Percentiles rank a stretch among this genome's conserved stretches.
phyloP scores from a whole-genome alignment of 2,113 vertebrate genomes.

The Perca schrenkii region DNA sequence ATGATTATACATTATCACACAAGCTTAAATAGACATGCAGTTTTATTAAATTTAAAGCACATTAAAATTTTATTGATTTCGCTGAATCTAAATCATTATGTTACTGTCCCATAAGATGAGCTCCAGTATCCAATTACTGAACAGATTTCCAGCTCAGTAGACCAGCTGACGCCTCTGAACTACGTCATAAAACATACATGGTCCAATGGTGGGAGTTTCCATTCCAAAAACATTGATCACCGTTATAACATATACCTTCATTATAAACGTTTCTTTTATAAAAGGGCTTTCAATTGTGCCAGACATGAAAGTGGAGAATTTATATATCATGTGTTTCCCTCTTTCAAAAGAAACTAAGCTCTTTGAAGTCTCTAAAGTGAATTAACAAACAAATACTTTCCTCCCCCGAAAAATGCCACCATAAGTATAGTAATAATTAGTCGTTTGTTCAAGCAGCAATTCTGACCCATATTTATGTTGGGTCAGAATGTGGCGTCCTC shows the following conservation, averaged over 20 bases:
- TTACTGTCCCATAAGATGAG: conserved; percentile 18
- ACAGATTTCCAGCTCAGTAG: conserved; percentile 10
- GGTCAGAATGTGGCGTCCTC: too few species aligned
- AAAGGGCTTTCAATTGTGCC: neutral
- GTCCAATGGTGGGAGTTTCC: conserved; percentile 6
- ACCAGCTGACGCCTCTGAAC: conserved; percentile 46
- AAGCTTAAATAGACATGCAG: conserved; percentile 17
- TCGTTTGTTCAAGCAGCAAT: too few species aligned
- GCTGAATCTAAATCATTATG: conserved; percentile 23
- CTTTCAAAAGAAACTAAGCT: neutral
- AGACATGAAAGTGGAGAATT: neutral
- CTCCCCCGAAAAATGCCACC: too few species aligned
- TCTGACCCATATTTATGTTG: too few species aligned
- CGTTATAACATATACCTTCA: neutral
- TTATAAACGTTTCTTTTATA: neutral
- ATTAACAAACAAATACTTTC: too few species aligned
- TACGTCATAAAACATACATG: conserved; percentile 8
- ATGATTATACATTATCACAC: conserved; percentile 15
- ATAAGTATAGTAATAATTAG: too few species aligned
- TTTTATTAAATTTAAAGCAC: conserved; percentile 26
- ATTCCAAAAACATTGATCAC: conserved; percentile 6
- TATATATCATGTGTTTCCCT: neutral
- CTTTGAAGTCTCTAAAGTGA: neutral
- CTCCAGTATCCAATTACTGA: conserved; percentile 26
- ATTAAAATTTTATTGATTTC: conserved; percentile 28